A percentile compares a stretch with the other conserved stretches of the same genome.
phyloP scores from a whole-genome alignment of 2,888 invertebrate species.

The Lottia gigantea region DNA sequence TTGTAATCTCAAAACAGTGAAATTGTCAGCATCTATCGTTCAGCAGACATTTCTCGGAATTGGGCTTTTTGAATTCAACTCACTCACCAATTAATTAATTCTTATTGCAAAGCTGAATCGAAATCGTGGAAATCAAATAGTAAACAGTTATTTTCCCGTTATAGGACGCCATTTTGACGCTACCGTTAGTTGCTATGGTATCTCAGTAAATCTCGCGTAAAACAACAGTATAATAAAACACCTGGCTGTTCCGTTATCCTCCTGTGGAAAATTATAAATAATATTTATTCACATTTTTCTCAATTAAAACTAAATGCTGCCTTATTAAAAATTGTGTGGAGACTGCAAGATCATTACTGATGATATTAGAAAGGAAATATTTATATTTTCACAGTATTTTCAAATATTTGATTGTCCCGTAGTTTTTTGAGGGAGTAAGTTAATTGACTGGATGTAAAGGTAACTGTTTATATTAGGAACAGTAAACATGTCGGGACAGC shows the following conservation, averaged over 20 bases:
- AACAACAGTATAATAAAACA: background rate
- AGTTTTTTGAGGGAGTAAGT: conserved; percentile 10
- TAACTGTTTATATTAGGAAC: conserved; percentile 34
- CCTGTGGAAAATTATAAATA: background rate
- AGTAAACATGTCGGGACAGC: conserved; percentile 26
- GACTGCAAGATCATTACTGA: too few species aligned
- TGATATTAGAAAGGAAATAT: too few species aligned
- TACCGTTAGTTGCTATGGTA: conserved; percentile 20
- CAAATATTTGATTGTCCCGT: background rate
- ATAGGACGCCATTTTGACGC: conserved; percentile 18
- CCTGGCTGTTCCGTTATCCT: conserved; percentile 12
- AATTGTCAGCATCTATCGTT: too few species aligned
- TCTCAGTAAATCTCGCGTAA: conserved; percentile 5
- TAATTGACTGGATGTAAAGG: conserved; percentile 12
- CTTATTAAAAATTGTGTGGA: too few species aligned
- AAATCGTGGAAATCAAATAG: background rate
- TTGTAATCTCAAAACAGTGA: too few species aligned
- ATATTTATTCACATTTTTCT: background rate
- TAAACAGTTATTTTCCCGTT: background rate
- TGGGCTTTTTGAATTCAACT: too few species aligned
- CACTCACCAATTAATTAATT: too few species aligned
- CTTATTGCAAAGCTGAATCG: background rate
- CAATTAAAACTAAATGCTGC: too few species aligned
- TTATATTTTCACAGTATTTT: background rate
- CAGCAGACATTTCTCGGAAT: too few species aligned